Percentiles rank a stretch among this genome's conserved stretches.
Evolutionary conservation across 2,888 invertebrate species (phyloP).

Genomic region (Clivina fossor): DNA sequence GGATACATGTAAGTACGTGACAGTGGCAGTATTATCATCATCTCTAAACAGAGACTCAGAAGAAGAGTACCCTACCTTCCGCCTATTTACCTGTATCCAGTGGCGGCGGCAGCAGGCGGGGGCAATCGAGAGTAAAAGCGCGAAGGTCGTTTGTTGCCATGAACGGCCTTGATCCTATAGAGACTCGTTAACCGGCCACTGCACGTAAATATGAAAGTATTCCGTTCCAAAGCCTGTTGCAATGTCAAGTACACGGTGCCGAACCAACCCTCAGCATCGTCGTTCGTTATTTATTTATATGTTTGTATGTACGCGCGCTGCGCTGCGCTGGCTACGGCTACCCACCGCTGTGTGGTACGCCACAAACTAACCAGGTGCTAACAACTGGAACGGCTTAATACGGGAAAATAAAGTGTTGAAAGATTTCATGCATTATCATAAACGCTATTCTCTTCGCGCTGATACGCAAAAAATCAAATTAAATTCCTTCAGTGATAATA

Average conservation of each 20-base stretch:
- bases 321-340: too few relatives aligned
- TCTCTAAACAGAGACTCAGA: background rate
- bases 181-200: too few relatives aligned
- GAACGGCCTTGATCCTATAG: constrained; percentile 4
- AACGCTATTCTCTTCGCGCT: background rate
- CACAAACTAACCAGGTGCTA: constrained; percentile 8
- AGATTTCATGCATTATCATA: background rate
- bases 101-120: background rate
- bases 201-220: too few relatives aligned
- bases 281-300: background rate
- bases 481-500: too few relatives aligned
- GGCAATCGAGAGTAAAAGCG: background rate
- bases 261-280: background rate
- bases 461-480: background rate
- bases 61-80: background rate
- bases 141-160: constrained; percentile 9
- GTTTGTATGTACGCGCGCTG: too few relatives aligned
- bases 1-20: background rate
- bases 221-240: too few relatives aligned
- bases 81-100: constrained; percentile 5
- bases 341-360: background rate
- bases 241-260: background rate
- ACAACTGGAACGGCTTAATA: constrained; percentile 7
- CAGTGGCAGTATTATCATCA: background rate
- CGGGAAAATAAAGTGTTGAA: background rate